phyloP scores from a whole-genome alignment of 2,797 vertebrate species.

The Hephaestus fuliginosus region DNA sequence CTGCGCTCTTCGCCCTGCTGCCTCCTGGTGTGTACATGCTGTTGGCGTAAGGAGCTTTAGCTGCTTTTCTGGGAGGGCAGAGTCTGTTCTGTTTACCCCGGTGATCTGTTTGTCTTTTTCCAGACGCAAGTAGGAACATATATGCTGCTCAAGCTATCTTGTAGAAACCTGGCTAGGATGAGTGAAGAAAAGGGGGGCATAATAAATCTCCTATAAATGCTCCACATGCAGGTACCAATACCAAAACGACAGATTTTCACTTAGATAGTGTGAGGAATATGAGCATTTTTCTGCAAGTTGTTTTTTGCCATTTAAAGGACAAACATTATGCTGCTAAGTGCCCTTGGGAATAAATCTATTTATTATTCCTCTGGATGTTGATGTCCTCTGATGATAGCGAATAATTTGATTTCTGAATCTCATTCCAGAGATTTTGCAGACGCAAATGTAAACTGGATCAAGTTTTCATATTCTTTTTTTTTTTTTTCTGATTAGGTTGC shows the following conservation, averaged over 20 bases:
- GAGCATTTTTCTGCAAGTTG: background rate
- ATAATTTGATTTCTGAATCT: conserved; percentile 34
- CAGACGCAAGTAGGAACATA: background rate
- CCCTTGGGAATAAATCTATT: conserved; percentile 27
- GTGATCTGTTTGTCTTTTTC: conserved; percentile 8
- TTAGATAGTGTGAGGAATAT: background rate
- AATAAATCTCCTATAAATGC: background rate
- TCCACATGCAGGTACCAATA: background rate
- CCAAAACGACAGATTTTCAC: background rate
- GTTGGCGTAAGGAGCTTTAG: conserved; percentile 52
- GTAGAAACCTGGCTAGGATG: background rate
- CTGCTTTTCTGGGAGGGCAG: conserved; percentile 35
- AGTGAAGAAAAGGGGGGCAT: background rate
- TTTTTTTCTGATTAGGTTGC: conserved; percentile 5
- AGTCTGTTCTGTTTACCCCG: conserved; percentile 31
- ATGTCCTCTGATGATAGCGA: conserved; percentile 23
- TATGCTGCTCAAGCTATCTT: background rate
- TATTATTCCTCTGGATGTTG: conserved; percentile 37
- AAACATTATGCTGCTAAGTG: conserved; percentile 17
- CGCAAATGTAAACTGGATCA: conserved; percentile 41
- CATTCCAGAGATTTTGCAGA: conserved; percentile 44
- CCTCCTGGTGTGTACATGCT: conserved; percentile 53
- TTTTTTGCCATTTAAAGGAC: background rate
- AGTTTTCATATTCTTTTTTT: conserved; percentile 17
- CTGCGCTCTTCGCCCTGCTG: conserved; percentile 31